Conservation (phyloP, 2,888 invertebrate species). For the Laspeyria flexula region DNA sequence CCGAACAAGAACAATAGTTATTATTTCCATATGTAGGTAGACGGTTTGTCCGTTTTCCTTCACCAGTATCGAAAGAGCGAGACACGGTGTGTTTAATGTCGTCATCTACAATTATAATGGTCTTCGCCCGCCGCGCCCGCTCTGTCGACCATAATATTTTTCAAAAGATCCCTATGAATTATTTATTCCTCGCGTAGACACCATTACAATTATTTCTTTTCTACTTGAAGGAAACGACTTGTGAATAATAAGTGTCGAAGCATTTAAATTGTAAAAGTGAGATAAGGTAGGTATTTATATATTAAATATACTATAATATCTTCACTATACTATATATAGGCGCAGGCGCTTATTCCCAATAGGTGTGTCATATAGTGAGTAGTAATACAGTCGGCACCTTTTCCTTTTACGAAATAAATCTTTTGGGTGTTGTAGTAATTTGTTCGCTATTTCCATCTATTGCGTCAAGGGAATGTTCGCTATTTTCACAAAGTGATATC, state of each 20-base stretch:
- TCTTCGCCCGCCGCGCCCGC: constrained; percentile 45
- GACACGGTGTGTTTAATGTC: constrained; percentile 48
- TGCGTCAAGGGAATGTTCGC: no score
- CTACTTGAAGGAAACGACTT: constrained; percentile 68
- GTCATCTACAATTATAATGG: constrained; percentile 80
- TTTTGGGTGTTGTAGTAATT: no score
- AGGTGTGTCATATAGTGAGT: no score
- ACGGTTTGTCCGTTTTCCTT: constrained; percentile 30
- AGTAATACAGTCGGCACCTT: no score
- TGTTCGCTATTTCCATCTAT: no score
- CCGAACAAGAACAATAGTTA: constrained; percentile 13
- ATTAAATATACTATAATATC: constrained; percentile 19
- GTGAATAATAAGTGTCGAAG: constrained; percentile 67
- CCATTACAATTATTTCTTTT: constrained; percentile 81
- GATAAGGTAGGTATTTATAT: constrained; percentile 35
- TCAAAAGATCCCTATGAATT: constrained; percentile 80
- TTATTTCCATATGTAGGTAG: constrained; percentile 25
- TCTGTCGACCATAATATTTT: constrained; percentile 76
- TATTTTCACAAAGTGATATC: background rate
- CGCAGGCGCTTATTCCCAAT: no score
- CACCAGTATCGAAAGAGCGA: constrained; percentile 24
- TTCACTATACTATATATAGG: background rate
- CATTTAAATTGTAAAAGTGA: constrained; percentile 53
- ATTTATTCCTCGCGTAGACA: constrained; percentile 77
- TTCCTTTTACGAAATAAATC: no score